phyloP scores from a whole-genome alignment of 2,797 vertebrate species.

The Enteromius mattozi region DNA sequence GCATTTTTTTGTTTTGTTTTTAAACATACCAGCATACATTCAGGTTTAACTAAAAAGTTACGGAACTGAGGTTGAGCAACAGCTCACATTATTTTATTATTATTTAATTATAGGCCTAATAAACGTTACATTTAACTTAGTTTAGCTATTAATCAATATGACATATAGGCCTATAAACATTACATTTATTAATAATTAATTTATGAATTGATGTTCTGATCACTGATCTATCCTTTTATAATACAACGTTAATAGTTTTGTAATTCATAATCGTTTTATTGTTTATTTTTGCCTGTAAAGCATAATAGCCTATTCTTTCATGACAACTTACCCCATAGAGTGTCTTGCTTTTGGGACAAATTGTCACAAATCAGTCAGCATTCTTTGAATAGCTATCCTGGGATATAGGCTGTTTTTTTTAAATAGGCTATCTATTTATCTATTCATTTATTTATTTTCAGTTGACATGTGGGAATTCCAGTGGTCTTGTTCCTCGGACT shows the following conservation, averaged over 20 bases:
- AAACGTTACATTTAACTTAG: not conserved
- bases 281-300: not conserved
- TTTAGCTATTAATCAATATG: not conserved
- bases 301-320: not conserved
- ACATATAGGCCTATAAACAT: not conserved
- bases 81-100: not conserved
- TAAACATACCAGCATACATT: not conserved
- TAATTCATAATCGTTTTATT: not conserved
- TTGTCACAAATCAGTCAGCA: no score
- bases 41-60: not conserved
- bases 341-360: no score
- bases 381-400: no score
- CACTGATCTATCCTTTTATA: not conserved
- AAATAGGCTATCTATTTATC: no score
- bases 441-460: no score
- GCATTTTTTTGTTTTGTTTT: not conserved
- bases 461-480: conserved; percentile 83
- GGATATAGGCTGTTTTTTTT: not conserved
- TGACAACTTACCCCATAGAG: no score
- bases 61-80: not conserved
- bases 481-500: conserved; percentile 78
- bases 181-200: not conserved
- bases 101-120: not conserved
- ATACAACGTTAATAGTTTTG: not conserved
- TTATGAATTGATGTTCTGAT: not conserved